Evolutionary conservation across 2,113 vertebrate species (phyloP), one percentile per base, ranked within the genome.

Genomic region (Colossoma macropomum): DNA sequence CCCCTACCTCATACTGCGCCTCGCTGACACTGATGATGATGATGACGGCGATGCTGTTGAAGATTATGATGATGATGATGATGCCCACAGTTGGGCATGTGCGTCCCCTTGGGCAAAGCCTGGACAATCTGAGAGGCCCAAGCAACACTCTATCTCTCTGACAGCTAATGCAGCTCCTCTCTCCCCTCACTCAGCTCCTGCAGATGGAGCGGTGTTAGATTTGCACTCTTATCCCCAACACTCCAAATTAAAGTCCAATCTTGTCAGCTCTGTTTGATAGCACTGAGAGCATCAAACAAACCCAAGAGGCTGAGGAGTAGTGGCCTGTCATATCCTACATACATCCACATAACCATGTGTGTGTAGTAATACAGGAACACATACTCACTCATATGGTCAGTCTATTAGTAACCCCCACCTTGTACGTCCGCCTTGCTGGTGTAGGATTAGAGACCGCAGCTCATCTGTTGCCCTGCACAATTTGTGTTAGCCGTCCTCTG

Each of bases 1-100:
- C 60, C 60, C 68, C 27, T 34, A 68, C 74, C 79, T 60, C 75
- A 72, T 81, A 32, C 80, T 65, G 70, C 5, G 76, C 76, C 54
- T 38, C 0, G 4, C 52, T 81, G 86, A 81, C 86, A 70, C 69
- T 66, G 77, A 83, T 75, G 80, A 77, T 84, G 77, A 78, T 72
- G 81, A 80, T 79, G 70, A 73, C 25, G 15, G 75, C 54, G 56
- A 77, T 62, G 50, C 54, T 69, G 72, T 73, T 83, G 84, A 82
- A 19, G 68, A 83, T 73, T 76, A 73, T 85, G 80, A 85, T 83
- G 45, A 85, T 87, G 76, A 74, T 75, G 34, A 87, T 87, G 71
- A 85, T 80, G 72, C 59, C 86, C 72, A 69, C 56, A 32, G 71
- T 28, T 80, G 75, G 68, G 71, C 45, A 72, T 38, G 60, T 75